Evolutionary conservation across 1,140 invertebrate species (phyloP), one percentile per base, ranked within the genome.

Genomic region (Tetramorium alpestre): DNA sequence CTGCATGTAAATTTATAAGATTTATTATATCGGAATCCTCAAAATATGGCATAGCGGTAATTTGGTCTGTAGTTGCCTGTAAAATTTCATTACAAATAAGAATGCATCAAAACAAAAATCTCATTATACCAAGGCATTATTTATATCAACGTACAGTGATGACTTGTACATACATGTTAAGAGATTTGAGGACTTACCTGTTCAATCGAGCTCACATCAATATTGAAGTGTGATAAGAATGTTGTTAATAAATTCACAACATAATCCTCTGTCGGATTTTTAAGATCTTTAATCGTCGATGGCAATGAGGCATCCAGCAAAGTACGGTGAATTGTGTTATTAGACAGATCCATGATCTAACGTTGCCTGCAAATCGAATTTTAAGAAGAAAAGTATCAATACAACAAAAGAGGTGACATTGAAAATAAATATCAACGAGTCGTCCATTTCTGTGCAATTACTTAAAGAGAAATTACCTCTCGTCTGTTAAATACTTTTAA

Each of bases 191-290:
- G 16, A 41, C 72, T 87, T 70, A 92, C 89, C 73, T 89, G 91
- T 13, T 88, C 22, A 75, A 93, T 90, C 25, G 72, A 13, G 33
- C 64, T 81, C 0, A 89, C 60, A 75, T 94, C 86, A 4, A 93
- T 91, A 11, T 51, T 0, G 75, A 91, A 91, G 51, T 38, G 85
- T 28, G 25, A 78, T n/a, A 94, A 86, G 67, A 93, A 94, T 69
- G 81, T 82, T 10, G 47, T 87, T 2, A 93, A 75, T 8, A 93
- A 72, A 18, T 89, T 91, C 1, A 91, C 47, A 49, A 93, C 67
- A 51, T 86, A 94, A 1, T 93, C 88, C 56, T 92, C 86, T 1
- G 91, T 93, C 1, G 93, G 93, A 87, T 92, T 92, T 84, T 90
- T 91, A 8, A 94, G 54, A 78, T 90, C 90, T 41, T 87, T 67